Evolutionary conservation across 2,888 invertebrate genomes (phyloP).

Genomic region (Meghimatium bilineatum): DNA sequence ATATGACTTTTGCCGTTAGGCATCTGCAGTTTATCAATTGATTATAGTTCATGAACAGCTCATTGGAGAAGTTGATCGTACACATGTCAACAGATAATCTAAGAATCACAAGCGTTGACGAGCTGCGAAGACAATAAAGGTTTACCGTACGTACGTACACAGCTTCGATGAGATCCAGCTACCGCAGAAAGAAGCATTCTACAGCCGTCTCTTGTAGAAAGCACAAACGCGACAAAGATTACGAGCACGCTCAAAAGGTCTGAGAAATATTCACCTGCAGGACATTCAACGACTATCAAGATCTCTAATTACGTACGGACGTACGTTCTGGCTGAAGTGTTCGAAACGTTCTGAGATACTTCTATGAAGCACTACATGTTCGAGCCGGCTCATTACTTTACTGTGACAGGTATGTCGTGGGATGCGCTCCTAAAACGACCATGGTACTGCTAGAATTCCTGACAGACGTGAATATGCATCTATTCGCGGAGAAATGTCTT

Average conservation of each 20-base stretch:
- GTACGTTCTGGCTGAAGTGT: constrained; percentile 20
- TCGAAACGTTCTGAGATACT: neutral
- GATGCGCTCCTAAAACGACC: constrained; percentile 15
- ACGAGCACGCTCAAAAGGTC: neutral
- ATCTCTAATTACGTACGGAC: neutral
- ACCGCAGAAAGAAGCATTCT: neutral
- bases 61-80: too few relatives aligned
- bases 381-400: constrained; percentile 15
- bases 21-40: neutral
- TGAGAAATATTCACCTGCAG: neutral
- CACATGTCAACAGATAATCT: too few relatives aligned
- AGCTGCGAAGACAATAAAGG: too few relatives aligned
- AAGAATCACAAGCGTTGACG: too few relatives aligned
- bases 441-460: neutral
- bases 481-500: neutral
- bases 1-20: neutral
- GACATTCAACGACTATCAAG: constrained; percentile 3
- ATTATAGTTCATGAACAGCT: neutral
- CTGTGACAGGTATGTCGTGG: neutral
- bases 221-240: neutral
- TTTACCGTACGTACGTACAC: too few relatives aligned
- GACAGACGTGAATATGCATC: neutral
- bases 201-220: neutral
- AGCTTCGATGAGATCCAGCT: too few relatives aligned
- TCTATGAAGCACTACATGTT: neutral